Base-by-base conservation (phyloP, 2,113 vertebrate species). In the Eidolon helvum region DNA sequence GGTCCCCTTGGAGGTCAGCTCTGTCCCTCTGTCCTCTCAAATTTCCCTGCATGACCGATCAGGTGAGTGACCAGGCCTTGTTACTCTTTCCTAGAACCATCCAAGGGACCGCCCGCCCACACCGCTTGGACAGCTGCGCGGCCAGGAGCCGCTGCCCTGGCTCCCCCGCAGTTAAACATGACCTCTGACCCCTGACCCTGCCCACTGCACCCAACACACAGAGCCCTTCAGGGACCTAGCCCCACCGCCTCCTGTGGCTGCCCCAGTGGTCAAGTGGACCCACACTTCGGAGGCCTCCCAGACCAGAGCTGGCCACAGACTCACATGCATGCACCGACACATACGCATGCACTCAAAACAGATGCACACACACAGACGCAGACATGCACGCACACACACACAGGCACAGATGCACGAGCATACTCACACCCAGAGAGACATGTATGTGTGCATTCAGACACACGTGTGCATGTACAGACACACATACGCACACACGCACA, bases 51-150 rank as follows among this genome's bases (percentile, higher is more conserved):
- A 3, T 91, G 78, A 91, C 84, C 28, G 65, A 21, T 22, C 59
- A 50, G 69, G 63, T n/a, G 43, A 74, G 69, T 59, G 72, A 89
- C 68, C 85, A 59, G 50, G 24, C 38, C 86, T 61, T 96, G 96
- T 90, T 55, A 45, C 22, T 84, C 79, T 92, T 84, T 75, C 77
- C 97, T 10, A 28, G 78, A n/a, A 87, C 53, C 86, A 89, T 94
- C 94, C 91, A 95, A 97, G 83, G 86, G 85, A 59, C 94, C 7
- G 68, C 94, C 93, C 72, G 55, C 97, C 97, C 97, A 97, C 48
- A 1, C 82, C 2, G 1, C 85, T 61, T 78, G 53, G 61, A 89
- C 19, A 22, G 72, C 26, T 0, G 0, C 30, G 71, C 1, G 18
- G 71, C 43, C 55, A 19, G 71, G 33, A 95, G 79, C 24, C 79